A percentile compares a stretch with the other conserved stretches of the same genome.
Evolutionary conservation across 2,113 vertebrate species (phyloP).

Genomic region (Tapirus terrestris): DNA sequence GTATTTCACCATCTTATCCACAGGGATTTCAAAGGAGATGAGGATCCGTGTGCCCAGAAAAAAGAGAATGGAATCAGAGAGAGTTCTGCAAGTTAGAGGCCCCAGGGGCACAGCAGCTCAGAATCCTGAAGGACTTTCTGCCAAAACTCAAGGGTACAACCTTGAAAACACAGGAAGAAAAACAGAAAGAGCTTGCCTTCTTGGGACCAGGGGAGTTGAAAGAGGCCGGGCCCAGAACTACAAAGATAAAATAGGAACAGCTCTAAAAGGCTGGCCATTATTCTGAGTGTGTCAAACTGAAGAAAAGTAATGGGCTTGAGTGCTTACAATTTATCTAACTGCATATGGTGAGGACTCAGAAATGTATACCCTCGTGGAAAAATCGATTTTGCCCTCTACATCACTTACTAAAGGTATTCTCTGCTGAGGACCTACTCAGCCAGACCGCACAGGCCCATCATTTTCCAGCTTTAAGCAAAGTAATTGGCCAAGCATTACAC

Average conservation of each 20-base stretch:
- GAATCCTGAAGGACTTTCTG: not conserved
- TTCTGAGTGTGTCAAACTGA: not conserved
- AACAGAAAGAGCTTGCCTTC: not conserved
- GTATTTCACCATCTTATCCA: not conserved
- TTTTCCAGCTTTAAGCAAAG: not conserved
- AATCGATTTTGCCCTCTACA: not conserved
- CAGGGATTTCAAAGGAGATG: not conserved
- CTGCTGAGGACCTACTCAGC: not conserved
- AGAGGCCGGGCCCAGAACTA: not conserved
- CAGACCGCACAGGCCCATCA: accelerated
- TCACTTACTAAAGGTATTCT: not conserved
- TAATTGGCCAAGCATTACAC: not conserved
- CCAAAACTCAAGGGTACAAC: not conserved
- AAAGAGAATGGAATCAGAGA: not conserved
- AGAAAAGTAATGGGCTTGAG: not conserved
- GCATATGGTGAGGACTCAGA: not conserved
- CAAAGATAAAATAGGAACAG: not conserved
- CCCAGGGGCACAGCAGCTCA: not conserved
- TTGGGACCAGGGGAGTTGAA: not conserved
- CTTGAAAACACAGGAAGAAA: not conserved
- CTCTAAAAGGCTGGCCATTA: not conserved
- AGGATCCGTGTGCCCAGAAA: not conserved
- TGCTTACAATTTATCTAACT: not conserved
- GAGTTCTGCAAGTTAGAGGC: not conserved
- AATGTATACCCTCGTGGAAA: accelerated